Conservation (phyloP, 2,888 invertebrate genomes). For the Amorpha juglandis region DNA sequence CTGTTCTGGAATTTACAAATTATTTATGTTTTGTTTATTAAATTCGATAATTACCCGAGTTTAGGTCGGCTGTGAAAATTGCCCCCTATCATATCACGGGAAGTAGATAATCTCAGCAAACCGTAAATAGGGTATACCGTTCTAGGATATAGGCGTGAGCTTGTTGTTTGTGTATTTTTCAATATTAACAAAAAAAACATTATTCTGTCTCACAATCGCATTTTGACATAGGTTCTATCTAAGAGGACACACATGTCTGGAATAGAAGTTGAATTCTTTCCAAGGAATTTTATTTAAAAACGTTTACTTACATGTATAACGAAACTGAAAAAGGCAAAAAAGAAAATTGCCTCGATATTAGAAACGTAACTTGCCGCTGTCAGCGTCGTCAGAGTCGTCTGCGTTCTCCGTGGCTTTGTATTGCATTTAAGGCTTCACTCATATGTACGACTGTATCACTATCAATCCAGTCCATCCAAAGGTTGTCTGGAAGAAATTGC, state of each 20-base stretch:
- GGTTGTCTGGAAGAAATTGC: too few species aligned
- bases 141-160: too few species aligned
- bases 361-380: conserved; percentile 14
- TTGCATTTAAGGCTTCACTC: background rate
- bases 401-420: background rate
- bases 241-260: background rate
- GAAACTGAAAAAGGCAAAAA: conserved; percentile 7
- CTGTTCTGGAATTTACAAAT: too few species aligned
- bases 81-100: too few species aligned
- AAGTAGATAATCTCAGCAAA: too few species aligned
- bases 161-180: too few species aligned
- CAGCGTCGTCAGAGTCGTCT: conserved; percentile 7
- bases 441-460: background rate
- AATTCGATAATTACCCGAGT: too few species aligned
- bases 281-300: conserved; percentile 21
- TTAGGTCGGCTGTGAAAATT: too few species aligned
- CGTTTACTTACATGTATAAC: background rate
- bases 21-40: too few species aligned
- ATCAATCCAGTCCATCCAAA: too few species aligned
- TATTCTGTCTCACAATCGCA: background rate
- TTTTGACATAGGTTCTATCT: background rate
- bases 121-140: too few species aligned
- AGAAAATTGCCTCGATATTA: conserved; percentile 14
- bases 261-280: conserved; percentile 7
- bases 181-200: background rate